A percentile compares a stretch with the other conserved stretches of the same genome.
Conservation (phyloP, 2,888 invertebrate species). For the Phania funesta region DNA sequence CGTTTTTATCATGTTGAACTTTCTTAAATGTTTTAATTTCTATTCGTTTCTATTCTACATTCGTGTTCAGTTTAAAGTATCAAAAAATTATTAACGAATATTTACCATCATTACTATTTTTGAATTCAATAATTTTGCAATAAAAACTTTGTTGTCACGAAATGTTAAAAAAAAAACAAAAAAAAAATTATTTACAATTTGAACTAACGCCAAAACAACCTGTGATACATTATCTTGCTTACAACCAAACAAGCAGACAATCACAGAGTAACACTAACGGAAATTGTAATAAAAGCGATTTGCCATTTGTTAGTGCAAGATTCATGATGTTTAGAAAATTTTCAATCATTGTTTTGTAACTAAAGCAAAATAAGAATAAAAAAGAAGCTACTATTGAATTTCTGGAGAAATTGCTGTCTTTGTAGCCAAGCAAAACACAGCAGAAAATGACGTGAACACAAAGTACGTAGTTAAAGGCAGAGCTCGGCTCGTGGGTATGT, state of each 20-base stretch:
- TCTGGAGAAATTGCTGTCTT: too few species aligned
- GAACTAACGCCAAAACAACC: constrained; percentile 62
- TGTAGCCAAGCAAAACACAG: too few species aligned
- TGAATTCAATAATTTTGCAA: constrained; percentile 69
- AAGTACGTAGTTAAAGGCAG: too few species aligned
- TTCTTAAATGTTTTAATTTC: constrained; percentile 5
- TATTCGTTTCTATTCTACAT: not conserved
- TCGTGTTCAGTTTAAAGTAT: constrained; percentile 48
- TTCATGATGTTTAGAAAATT: too few species aligned
- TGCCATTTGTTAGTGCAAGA: not conserved
- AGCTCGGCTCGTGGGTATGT: too few species aligned
- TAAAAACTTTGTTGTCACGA: constrained; percentile 68
- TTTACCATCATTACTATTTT: constrained; percentile 74
- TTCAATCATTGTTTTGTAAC: too few species aligned
- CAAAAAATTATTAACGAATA: constrained; percentile 59
- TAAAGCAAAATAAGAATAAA: too few species aligned
- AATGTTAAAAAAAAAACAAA: constrained; percentile 32
- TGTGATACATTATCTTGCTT: constrained; percentile 32
- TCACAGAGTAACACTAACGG: not conserved
- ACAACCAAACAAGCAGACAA: constrained; percentile 6
- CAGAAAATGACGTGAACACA: too few species aligned
- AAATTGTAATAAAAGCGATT: not conserved
- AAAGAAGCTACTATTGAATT: too few species aligned
- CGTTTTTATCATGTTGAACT: constrained; percentile 2
- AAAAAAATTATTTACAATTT: constrained; percentile 45